A percentile compares a stretch with the other conserved stretches of the same genome.
Conservation (phyloP, 2,113 vertebrate species). For the Ellobius talpinus region DNA sequence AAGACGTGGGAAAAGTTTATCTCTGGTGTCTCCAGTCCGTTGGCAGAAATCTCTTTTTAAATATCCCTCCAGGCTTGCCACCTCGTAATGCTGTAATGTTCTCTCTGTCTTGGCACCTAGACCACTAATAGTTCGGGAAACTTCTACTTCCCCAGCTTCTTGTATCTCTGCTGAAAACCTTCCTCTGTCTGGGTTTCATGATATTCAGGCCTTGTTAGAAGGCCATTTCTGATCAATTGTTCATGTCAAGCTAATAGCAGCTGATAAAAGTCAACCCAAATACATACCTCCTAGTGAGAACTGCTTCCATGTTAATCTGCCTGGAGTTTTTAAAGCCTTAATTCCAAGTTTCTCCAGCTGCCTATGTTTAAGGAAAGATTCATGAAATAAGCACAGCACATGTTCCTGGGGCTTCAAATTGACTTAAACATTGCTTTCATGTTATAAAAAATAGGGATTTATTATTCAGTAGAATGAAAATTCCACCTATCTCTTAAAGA, state of each 20-base stretch:
- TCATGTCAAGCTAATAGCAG: neutral
- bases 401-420: slow-evolving; percentile 27
- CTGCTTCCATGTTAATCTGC: slow-evolving; percentile 25
- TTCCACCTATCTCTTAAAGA: neutral
- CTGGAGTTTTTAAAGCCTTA: neutral
- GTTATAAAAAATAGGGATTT: slow-evolving; percentile 23
- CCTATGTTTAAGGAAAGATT: slow-evolving; percentile 7
- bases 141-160: neutral
- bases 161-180: neutral
- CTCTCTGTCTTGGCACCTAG: neutral
- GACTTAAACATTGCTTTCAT: slow-evolving; percentile 49
- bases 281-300: neutral
- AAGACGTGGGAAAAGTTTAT: slow-evolving; percentile 60
- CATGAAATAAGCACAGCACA: neutral
- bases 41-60: neutral
- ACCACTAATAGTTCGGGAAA: accelerated
- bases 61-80: neutral
- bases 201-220: neutral
- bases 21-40: neutral
- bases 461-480: neutral
- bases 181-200: neutral
- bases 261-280: neutral
- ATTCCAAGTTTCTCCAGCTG: neutral
- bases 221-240: neutral
- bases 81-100: neutral